Conservation (phyloP, 2,797 vertebrate genomes). For the Pangasius larnaudii region DNA sequence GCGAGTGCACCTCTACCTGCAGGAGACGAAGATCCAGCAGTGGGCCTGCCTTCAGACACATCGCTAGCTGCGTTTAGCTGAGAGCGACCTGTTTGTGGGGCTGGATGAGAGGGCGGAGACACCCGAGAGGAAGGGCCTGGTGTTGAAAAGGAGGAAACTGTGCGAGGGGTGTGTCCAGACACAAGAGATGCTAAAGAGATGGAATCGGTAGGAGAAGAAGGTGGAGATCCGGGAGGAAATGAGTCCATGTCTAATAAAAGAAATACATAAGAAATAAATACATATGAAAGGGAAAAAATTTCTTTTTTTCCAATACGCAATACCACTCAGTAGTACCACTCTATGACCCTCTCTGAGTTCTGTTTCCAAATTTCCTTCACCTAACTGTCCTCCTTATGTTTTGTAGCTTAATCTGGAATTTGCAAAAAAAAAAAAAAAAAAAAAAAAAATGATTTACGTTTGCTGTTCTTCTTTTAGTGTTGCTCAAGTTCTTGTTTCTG, state of each 20-base stretch:
- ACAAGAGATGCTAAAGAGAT: constrained; percentile 54
- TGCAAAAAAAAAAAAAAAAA: not conserved
- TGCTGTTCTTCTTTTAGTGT: not conserved
- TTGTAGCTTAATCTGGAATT: not conserved
- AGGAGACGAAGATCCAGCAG: constrained; percentile 57
- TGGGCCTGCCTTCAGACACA: constrained; percentile 32
- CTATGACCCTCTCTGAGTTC: not conserved
- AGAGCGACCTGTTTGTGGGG: constrained; percentile 72
- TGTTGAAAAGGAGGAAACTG: constrained; percentile 43
- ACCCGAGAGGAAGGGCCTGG: constrained; percentile 59
- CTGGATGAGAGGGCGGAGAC: constrained; percentile 59
- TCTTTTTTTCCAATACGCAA: not conserved
- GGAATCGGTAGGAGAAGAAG: constrained; percentile 45
- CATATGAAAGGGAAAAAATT: not conserved
- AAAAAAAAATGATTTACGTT: not conserved
- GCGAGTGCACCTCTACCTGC: constrained; percentile 63
- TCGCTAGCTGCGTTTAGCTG: constrained; percentile 75
- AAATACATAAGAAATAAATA: not conserved
- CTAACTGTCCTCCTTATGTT: not conserved
- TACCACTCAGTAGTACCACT: not conserved
- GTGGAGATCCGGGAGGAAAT: constrained; percentile 48
- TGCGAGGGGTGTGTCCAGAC: constrained; percentile 51
- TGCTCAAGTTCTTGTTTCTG: not conserved
- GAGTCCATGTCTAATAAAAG: constrained; percentile 63
- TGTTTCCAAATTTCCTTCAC: not conserved